phyloP scores from a whole-genome alignment of 2,888 invertebrate species.

The Biston betularia region DNA sequence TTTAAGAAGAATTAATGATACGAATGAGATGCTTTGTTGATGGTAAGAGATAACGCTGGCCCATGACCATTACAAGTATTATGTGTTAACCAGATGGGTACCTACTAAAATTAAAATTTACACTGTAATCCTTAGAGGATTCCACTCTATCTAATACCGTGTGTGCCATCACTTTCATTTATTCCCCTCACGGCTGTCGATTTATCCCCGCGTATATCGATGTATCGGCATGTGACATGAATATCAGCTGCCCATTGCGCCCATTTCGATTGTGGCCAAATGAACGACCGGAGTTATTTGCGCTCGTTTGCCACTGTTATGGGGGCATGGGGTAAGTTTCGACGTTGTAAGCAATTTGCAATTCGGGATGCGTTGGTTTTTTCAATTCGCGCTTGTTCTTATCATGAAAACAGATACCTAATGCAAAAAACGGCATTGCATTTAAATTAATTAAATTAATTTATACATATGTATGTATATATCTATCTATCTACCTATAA shows the following conservation, averaged over 20 bases:
- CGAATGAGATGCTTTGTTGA: no score
- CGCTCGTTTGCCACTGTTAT: conserved; percentile 33
- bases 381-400: conserved; percentile 9
- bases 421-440: no score
- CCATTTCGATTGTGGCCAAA: conserved; percentile 37
- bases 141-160: not conserved
- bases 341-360: conserved; percentile 21
- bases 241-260: conserved; percentile 40
- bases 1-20: no score
- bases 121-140: not conserved
- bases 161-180: conserved; percentile 21
- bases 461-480: no score
- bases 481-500: no score
- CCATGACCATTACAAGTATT: no score
- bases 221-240: conserved; percentile 52
- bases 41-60: no score
- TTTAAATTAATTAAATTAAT: no score
- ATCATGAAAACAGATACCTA: no score
- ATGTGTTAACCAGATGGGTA: no score
- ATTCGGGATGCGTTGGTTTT: conserved; percentile 17
- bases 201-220: conserved; percentile 60
- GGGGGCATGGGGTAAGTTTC: conserved; percentile 22
- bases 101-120: no score
- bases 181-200: conserved; percentile 59
- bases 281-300: conserved; percentile 37